Conservation (phyloP, 2,113 vertebrate species). For the Tychaedon coryphoeus region DNA sequence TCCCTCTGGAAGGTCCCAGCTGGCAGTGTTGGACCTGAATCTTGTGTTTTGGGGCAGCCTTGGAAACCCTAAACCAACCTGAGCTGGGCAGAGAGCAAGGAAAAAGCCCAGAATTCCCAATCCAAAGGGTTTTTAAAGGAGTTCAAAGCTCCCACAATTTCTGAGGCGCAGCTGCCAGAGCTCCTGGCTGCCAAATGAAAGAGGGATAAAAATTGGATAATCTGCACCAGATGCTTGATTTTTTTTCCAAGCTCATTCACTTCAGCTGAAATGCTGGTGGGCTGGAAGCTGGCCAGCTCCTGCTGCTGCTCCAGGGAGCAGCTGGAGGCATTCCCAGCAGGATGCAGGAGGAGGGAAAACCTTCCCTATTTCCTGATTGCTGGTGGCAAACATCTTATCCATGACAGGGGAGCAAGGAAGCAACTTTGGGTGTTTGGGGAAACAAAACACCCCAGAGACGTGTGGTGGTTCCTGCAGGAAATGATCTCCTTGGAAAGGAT, state of each 20-base stretch:
- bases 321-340: conserved; percentile 8
- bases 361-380: not conserved
- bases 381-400: not conserved
- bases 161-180: not conserved
- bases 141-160: not conserved
- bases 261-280: not conserved
- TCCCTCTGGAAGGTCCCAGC: not conserved
- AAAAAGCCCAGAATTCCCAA: not conserved
- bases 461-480: not conserved
- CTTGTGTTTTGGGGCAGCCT: not conserved
- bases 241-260: not conserved
- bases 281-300: conserved; percentile 31
- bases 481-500: not conserved
- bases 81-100: not conserved
- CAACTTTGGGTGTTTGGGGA: not conserved
- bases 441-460: not conserved
- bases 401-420: not conserved
- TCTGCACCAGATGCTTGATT: conserved; percentile 32
- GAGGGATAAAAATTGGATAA: conserved; percentile 14
- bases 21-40: not conserved
- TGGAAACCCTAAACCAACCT: not conserved
- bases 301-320: conserved; percentile 3
- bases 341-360: not conserved
- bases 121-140: not conserved
- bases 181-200: not conserved